Conservation (phyloP, 2,888 invertebrate species). For the Drosophila koepferae region DNA sequence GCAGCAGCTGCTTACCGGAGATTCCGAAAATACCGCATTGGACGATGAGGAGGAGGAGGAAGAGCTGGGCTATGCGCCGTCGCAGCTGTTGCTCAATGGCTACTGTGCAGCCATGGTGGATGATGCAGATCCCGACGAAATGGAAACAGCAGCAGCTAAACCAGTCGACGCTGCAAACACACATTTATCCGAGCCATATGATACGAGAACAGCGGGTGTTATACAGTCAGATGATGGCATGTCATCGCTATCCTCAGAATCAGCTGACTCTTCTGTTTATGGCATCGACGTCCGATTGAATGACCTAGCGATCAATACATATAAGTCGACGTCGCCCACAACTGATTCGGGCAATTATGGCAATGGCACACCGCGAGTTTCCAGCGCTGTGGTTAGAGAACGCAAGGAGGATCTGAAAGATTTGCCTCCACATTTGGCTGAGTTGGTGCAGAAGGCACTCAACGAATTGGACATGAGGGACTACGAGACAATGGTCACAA, state of each 20-base stretch:
- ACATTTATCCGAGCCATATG: slow-evolving; percentile 77
- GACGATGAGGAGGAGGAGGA: slow-evolving; percentile 70
- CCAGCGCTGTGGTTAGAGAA: slow-evolving; percentile 82
- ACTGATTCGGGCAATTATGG: slow-evolving; percentile 76
- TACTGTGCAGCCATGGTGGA: slow-evolving; percentile 87
- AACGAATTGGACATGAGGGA: slow-evolving; percentile 85
- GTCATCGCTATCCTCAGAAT: slow-evolving; percentile 83
- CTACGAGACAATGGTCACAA: slow-evolving; percentile 80
- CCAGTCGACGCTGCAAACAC: slow-evolving; percentile 23
- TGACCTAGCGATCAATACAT: slow-evolving; percentile 69
- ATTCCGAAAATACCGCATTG: slow-evolving; percentile 36
- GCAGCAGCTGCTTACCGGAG: slow-evolving; percentile 87
- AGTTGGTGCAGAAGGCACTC: slow-evolving; percentile 87
- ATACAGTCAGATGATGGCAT: slow-evolving; percentile 80
- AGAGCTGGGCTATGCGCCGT: slow-evolving; percentile 84
- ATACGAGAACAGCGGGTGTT: slow-evolving; percentile 65
- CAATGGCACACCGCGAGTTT: slow-evolving; percentile 63
- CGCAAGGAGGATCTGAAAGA: slow-evolving; percentile 85
- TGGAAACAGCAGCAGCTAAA: slow-evolving; percentile 14
- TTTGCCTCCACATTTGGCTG: slow-evolving; percentile 88
- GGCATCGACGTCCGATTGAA: slow-evolving; percentile 73
- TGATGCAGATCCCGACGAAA: slow-evolving; percentile 53
- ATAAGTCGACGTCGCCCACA: slow-evolving; percentile 78
- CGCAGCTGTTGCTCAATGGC: slow-evolving; percentile 89
- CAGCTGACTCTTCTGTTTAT: slow-evolving; percentile 84